phyloP scores from a whole-genome alignment of 2,113 vertebrate species.

The Chloebia gouldiae region DNA sequence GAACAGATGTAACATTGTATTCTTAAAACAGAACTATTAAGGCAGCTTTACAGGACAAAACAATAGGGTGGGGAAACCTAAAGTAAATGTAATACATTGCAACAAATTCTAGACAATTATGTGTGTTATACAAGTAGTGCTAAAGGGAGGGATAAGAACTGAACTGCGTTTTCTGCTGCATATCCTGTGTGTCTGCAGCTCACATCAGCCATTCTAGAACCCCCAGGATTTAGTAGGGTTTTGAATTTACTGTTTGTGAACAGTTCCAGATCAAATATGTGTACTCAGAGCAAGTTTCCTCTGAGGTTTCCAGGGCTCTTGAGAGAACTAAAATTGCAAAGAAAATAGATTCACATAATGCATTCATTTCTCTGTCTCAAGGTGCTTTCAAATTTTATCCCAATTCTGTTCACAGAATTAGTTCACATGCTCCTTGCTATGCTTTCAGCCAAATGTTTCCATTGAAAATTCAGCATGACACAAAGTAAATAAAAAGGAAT shows the following conservation, averaged over 20 bases:
- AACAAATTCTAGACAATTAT: neutral
- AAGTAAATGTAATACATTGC: neutral
- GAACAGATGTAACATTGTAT: neutral
- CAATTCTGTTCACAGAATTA: neutral
- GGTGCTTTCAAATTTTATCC: neutral
- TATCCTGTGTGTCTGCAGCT: neutral
- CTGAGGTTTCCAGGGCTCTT: neutral
- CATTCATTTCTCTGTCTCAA: neutral
- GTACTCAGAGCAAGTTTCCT: neutral
- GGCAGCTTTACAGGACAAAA: neutral
- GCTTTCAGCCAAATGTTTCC: neutral
- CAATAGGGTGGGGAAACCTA: neutral
- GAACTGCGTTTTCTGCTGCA: rapidly evolving
- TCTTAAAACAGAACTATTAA: neutral
- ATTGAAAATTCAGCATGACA: neutral
- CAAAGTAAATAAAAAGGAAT: neutral
- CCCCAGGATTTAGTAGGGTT: neutral
- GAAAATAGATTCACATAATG: neutral
- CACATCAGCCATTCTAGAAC: neutral
- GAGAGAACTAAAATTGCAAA: neutral
- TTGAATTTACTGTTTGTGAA: neutral
- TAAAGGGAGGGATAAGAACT: neutral
- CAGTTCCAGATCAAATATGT: neutral
- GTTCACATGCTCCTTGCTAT: neutral
- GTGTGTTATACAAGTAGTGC: neutral